Evolutionary conservation across 2,113 vertebrate genomes (phyloP).

Genomic region (Scopus umbretta): DNA sequence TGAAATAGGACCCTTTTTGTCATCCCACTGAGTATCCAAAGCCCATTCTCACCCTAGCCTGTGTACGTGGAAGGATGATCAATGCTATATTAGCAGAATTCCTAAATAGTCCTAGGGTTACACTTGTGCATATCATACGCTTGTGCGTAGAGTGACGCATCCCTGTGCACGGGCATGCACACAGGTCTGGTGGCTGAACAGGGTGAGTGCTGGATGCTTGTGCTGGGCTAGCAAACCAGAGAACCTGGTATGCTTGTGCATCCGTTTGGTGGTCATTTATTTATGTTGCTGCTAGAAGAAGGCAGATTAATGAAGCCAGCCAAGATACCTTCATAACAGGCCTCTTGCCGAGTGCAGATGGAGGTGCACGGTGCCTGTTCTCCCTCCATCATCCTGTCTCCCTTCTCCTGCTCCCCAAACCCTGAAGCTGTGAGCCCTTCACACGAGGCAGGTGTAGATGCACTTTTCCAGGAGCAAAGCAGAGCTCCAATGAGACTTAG

Average conservation of each 20-base stretch:
- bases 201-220: neutral
- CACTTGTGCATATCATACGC: fast-evolving
- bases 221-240: neutral
- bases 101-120: neutral
- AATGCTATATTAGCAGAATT: neutral
- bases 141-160: neutral
- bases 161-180: fast-evolving
- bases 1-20: neutral
- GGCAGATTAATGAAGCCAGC: neutral
- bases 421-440: neutral
- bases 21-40: too few species aligned
- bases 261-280: neutral
- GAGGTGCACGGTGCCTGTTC: fast-evolving
- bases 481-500: neutral
- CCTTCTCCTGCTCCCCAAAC: neutral
- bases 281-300: neutral
- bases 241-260: neutral
- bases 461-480: neutral
- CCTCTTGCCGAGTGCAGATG: neutral
- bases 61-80: neutral
- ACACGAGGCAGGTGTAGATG: fast-evolving
- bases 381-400: neutral
- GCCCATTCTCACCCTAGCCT: neutral
- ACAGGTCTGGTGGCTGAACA: neutral
- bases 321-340: neutral